These are phyloP conservation scores for Orius laevigatus DNA, from an alignment of 1,140 invertebrate genomes.

Conservation along the genomic window DNA sequence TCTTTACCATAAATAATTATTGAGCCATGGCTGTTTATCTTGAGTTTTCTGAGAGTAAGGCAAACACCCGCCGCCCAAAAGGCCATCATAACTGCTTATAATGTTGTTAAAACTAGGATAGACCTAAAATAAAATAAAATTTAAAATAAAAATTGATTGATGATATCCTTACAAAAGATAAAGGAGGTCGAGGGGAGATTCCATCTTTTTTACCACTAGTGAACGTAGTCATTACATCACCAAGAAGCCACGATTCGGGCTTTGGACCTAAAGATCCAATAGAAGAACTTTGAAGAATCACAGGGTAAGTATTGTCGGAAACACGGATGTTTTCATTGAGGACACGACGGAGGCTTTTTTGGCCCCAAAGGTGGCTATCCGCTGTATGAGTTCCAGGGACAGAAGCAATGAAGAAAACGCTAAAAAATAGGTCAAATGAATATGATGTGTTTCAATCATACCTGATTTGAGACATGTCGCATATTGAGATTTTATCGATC, in stretches of 20 bases:
- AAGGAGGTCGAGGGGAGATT: constrained; percentile 13
- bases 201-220: constrained; percentile 6
- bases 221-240: constrained; percentile 42
- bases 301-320: constrained; percentile 26
- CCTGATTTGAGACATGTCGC: constrained; percentile 69
- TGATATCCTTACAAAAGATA: constrained; percentile 26
- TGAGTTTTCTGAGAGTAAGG: constrained; percentile 67
- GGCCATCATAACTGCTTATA: constrained; percentile 62
- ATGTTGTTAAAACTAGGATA: constrained; percentile 71
- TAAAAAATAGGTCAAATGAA: constrained; percentile 16
- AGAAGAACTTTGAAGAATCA: constrained; percentile 77
- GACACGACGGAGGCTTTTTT: constrained; percentile 41
- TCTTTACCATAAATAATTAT: constrained; percentile 57
- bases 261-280: constrained; percentile 67
- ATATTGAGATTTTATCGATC: constrained; percentile 49
- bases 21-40: constrained; percentile 74
- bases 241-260: constrained; percentile 49
- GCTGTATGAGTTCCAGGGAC: constrained; percentile 62
- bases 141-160: not conserved
- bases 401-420: constrained; percentile 71
- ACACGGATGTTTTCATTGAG: constrained; percentile 6
- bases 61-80: constrained; percentile 70
- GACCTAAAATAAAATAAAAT: constrained; percentile 23
- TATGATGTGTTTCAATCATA: constrained; percentile 26
- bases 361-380: constrained; percentile 44